Percentiles rank a stretch among this genome's conserved stretches.
Conservation (phyloP, 2,113 vertebrate species). For the Melanotaenia duboulayi region DNA sequence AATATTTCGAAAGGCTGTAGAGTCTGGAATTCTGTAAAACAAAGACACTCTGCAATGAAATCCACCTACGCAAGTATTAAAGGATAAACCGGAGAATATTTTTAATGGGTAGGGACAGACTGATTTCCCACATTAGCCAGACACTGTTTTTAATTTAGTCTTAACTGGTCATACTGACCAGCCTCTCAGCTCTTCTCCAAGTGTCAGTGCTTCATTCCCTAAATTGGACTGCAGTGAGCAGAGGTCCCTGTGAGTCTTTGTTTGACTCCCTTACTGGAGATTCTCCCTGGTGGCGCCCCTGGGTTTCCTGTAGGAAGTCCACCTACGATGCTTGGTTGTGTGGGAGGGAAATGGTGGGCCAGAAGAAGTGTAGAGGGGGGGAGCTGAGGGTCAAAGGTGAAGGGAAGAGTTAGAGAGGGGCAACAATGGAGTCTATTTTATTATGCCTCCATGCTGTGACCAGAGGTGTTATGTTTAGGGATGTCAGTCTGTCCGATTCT, state of each 20-base stretch:
- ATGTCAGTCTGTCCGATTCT: not conserved
- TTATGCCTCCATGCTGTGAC: not conserved
- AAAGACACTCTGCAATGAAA: conserved; percentile 46
- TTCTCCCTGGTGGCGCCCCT: conserved; percentile 33
- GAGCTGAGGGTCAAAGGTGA: conserved; percentile 39
- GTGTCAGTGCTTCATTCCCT: conserved; percentile 24
- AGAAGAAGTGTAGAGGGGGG: conserved; percentile 19
- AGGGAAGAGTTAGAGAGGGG: conserved; percentile 8
- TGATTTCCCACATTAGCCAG: conserved; percentile 30
- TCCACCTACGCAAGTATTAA: conserved; percentile 56
- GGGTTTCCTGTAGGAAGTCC: conserved; percentile 66
- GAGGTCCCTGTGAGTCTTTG: conserved; percentile 42
- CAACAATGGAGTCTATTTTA: conserved; percentile 11
- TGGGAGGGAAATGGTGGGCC: conserved; percentile 2
- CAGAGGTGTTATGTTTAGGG: not conserved
- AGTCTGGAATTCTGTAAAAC: conserved; percentile 32
- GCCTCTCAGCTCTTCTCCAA: not conserved
- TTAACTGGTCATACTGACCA: conserved; percentile 37
- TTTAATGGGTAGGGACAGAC: conserved; percentile 33
- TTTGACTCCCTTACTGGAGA: conserved; percentile 58
- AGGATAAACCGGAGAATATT: conserved; percentile 43
- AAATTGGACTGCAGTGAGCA: conserved; percentile 44
- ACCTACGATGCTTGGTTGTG: conserved; percentile 29
- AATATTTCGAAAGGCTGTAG: conserved; percentile 42
- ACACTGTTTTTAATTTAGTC: conserved; percentile 35